These are phyloP conservation scores for Genyomyrus donnyi DNA, from an alignment of 2,113 vertebrate genomes.

Conservation along the genomic window DNA sequence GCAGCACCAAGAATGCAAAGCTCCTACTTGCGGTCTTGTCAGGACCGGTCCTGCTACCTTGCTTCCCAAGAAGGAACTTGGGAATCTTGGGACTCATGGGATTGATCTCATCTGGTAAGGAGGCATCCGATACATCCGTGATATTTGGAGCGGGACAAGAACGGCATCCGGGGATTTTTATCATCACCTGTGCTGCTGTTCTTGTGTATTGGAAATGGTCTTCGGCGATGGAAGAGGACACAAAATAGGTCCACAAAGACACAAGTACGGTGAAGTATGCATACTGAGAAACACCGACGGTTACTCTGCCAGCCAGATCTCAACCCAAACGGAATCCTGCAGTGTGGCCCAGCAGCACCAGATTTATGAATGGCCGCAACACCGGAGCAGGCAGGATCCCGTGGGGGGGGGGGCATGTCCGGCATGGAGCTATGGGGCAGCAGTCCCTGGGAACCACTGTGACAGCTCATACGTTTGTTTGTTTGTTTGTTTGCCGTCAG, in stretches of 20 bases:
- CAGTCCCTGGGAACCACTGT: background rate
- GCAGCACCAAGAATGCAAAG: background rate
- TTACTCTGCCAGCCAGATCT: too few species aligned
- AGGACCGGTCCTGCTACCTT: background rate
- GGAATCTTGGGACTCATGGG: background rate
- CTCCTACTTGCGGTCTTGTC: background rate
- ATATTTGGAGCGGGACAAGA: background rate
- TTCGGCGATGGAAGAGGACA: background rate
- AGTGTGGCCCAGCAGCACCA: background rate
- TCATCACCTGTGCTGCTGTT: background rate
- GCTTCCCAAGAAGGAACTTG: background rate
- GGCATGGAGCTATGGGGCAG: background rate
- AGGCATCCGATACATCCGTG: background rate
- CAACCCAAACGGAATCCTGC: background rate
- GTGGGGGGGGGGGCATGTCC: too few species aligned
- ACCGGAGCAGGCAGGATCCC: too few species aligned
- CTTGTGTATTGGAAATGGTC: background rate
- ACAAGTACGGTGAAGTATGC: background rate
- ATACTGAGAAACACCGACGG: background rate
- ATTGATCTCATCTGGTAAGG: background rate
- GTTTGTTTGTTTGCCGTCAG: constrained; percentile 20
- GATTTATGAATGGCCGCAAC: background rate
- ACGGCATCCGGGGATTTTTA: background rate
- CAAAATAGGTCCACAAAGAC: background rate
- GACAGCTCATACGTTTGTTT: background rate